Conservation (phyloP, 2,797 vertebrate species). For the Pyrrhura leucotis region DNA sequence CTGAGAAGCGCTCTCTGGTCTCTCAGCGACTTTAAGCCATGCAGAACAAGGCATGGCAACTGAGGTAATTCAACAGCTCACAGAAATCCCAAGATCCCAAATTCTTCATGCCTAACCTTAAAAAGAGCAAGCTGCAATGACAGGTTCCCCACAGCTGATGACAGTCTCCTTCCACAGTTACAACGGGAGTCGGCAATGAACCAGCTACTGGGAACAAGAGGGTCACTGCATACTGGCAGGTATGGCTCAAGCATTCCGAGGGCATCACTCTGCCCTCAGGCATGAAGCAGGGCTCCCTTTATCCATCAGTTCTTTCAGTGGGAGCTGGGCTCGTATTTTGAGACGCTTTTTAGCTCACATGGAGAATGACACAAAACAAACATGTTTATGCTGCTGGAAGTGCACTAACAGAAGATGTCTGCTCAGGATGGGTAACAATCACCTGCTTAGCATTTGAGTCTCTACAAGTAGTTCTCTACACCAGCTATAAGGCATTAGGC, state of each 20-base stretch:
- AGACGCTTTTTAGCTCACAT: background rate
- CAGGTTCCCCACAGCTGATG: slow-evolving; percentile 26
- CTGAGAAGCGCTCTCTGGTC: background rate
- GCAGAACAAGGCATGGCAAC: background rate
- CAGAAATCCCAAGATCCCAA: background rate
- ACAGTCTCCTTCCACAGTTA: slow-evolving; percentile 8
- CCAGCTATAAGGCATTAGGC: slow-evolving; percentile 57
- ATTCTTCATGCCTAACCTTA: background rate
- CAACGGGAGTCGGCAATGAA: background rate
- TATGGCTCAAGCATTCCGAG: background rate
- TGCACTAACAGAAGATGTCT: background rate
- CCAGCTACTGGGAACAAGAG: background rate
- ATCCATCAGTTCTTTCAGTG: background rate
- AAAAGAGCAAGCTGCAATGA: slow-evolving; percentile 9
- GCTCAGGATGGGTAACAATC: background rate
- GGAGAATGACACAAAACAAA: background rate
- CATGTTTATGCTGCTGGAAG: background rate
- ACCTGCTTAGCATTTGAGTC: slow-evolving; percentile 16
- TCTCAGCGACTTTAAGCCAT: background rate
- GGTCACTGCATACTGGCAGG: background rate
- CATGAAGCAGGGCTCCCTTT: background rate
- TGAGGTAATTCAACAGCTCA: background rate
- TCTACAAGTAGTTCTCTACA: slow-evolving; percentile 39
- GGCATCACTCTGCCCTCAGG: background rate
- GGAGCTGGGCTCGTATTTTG: background rate